phyloP scores from a whole-genome alignment of 2,113 vertebrate species.

The Ctenodactylus gundi region DNA sequence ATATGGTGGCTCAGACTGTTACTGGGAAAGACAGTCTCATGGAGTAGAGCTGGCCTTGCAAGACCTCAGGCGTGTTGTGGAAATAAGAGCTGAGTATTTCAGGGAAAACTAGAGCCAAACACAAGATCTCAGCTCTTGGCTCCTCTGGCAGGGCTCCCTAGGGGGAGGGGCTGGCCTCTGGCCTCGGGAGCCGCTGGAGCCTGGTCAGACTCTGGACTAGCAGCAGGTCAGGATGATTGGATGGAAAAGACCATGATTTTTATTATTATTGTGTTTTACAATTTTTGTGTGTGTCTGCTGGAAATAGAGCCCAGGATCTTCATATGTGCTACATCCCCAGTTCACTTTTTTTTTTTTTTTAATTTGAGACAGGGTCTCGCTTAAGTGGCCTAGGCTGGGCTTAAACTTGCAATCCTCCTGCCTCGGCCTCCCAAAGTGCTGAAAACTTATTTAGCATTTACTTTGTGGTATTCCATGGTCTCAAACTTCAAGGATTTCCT shows the following conservation, averaged over 20 bases:
- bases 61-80: not conserved
- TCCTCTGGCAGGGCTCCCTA: not conserved
- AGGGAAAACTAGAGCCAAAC: not conserved
- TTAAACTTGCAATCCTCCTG: no score
- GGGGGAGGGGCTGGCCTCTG: not conserved
- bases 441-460: not conserved
- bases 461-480: not conserved
- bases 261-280: no score
- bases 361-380: no score
- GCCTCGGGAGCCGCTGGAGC: not conserved
- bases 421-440: not conserved
- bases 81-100: conserved; percentile 28
- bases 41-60: not conserved
- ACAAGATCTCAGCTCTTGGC: not conserved
- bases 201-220: not conserved
- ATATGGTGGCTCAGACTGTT: not conserved
- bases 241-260: not conserved
- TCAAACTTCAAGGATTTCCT: conserved; percentile 39
- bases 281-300: no score
- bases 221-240: not conserved
- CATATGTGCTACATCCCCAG: no score
- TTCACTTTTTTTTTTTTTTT: no score
- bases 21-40: not conserved
- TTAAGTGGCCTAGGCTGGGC: no score
- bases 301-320: no score